These are phyloP conservation scores for Amphimedon queenslandica DNA, from an alignment of 37 sponge, comb jelly and placozoan genomes.

Conservation along the genomic window DNA sequence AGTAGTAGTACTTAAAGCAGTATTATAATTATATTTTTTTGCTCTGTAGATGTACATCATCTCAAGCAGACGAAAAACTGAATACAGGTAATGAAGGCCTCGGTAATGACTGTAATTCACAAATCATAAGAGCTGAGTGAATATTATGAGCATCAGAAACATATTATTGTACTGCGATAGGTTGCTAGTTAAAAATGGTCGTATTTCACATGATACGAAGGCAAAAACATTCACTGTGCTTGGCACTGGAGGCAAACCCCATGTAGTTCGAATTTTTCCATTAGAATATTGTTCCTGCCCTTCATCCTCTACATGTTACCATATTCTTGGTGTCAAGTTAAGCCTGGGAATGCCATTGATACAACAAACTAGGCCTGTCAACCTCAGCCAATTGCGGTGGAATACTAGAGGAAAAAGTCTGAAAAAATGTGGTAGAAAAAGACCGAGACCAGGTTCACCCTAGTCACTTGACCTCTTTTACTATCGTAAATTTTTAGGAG, in stretches of 20 bases:
- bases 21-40: too few species aligned
- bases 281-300: constrained; percentile 59
- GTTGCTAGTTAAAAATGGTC: neutral
- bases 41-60: too few species aligned
- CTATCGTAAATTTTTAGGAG: too few species aligned
- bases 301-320: constrained; percentile 38
- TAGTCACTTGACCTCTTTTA: too few species aligned
- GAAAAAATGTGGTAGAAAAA: constrained; percentile 42
- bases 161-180: too few species aligned
- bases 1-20: too few species aligned
- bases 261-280: constrained; percentile 40
- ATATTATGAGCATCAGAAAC: too few species aligned
- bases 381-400: constrained; percentile 38
- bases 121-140: neutral
- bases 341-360: constrained; percentile 17
- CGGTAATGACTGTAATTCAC: too few species aligned
- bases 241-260: constrained; percentile 17
- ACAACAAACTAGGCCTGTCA: constrained; percentile 1
- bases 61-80: too few species aligned
- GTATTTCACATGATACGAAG: constrained; percentile 2
- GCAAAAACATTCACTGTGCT: constrained; percentile 16
- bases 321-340: constrained; percentile 48
- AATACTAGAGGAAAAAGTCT: constrained; percentile 20
- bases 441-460: constrained; percentile 26
- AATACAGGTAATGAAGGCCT: too few species aligned